These are phyloP conservation scores for Battus philenor DNA, from an alignment of 1,140 invertebrate species.

Conservation along the genomic window DNA sequence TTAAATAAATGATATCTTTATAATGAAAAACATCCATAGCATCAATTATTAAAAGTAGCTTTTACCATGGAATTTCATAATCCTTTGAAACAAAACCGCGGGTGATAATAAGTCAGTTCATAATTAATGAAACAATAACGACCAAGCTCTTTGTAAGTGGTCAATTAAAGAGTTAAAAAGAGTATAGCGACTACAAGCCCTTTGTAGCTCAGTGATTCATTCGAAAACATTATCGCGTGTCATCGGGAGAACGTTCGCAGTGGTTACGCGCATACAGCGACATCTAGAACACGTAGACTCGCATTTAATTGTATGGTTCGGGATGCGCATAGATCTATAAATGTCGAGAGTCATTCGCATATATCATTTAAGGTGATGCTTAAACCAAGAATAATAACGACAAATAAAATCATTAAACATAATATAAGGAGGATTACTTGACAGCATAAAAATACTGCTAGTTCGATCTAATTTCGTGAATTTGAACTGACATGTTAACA, in stretches of 20 bases:
- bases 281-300: conserved; percentile 34
- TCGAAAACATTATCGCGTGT: conserved; percentile 41
- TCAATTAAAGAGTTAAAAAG: conserved; percentile 36
- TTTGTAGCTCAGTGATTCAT: conserved; percentile 27
- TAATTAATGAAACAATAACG: conserved; percentile 46
- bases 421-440: no score
- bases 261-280: conserved; percentile 26
- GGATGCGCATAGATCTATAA: conserved; percentile 19
- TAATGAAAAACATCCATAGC: no score
- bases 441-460: no score
- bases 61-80: background rate
- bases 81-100: conserved; percentile 11
- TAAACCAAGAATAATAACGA: no score
- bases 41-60: no score
- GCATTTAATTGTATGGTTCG: conserved; percentile 40
- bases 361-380: no score
- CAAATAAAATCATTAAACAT: no score
- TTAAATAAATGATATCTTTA: no score
- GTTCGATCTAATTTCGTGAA: no score
- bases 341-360: no score
- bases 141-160: conserved; percentile 29
- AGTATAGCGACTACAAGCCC: conserved; percentile 20
- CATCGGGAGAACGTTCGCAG: conserved; percentile 22
- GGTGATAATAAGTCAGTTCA: conserved; percentile 24
- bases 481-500: no score